Base-by-base conservation (phyloP, 2,797 vertebrate genomes). In the Cottoperca gobio region DNA sequence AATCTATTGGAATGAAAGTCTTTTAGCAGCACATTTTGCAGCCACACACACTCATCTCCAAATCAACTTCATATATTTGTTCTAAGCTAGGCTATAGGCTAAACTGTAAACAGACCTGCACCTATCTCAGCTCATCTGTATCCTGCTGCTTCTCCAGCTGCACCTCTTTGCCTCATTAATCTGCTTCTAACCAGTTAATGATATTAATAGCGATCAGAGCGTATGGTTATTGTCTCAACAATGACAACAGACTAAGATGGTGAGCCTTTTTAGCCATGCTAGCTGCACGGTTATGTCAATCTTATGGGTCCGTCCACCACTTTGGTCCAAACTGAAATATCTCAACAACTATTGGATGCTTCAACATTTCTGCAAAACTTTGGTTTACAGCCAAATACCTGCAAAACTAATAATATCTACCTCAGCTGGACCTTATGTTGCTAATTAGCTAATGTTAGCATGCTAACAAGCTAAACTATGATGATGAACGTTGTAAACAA, bases 161-260 rank as follows among this genome's bases (percentile, higher is more conserved):
- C 50, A 14, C 11, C 40, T 17, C 4, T 17, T 54, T 28, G 14
- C 31, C 24, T 58, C 26, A 65, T 73, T 66, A 65, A 73, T 73
- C 53, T 58, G 43, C 71, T 73, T 73, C 64, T 28, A 64, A 58
- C 61, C 52, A 58, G 71, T n/a, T 63, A 9, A 58, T 42, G 58
- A 57, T 63, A 57, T 73, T 35, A 59, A 50, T 58, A 57, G 52
- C 59, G 37, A 7, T 67, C 17, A 43, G 37, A 28, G 39, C 3
- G 37, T 6, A 31, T 10, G 49, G 39, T 45, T 53, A 45, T 26
- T 40, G 35, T 59, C 45, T 70, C 40, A 63, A 11, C 55, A 33
- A 8, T 24, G 65, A 70, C 55, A 33, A 2, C 50, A 26, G 48
- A 42, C 7, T 45, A n/a, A 3, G 14, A 49, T 54, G 17, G 12